Base-by-base conservation (phyloP, 1,140 invertebrate genomes). In the Cherax quadricarinatus region DNA sequence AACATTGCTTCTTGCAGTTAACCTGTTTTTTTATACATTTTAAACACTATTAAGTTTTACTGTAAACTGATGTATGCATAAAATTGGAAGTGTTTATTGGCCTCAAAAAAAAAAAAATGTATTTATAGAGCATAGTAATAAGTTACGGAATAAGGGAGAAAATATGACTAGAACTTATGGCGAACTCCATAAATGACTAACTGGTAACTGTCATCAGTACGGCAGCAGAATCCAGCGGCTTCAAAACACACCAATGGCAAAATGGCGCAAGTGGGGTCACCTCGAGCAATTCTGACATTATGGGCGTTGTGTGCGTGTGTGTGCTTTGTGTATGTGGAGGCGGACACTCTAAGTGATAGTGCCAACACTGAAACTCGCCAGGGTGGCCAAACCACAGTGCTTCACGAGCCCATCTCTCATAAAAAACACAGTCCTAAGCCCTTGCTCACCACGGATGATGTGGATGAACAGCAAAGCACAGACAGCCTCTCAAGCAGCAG, bases 201-300 rank as follows among this genome's bases (percentile, higher is more conserved):
- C 30, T 60, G 53, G 66, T 70, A 30, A 60, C 81, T 80, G 62
- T 66, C 21, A 0, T 24, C 84, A 51, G 53, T 81, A 73, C 51
- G 12, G 10, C 70, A 16, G 51, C 53, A 41, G 30, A 24, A 5
- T 79, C 53, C 70, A 86, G 18, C 60, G n/a, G 62, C 90, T 80
- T 80, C 78, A 86, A 57, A 80, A 79, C 84, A 57, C 57, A 62
- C 87, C 62, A 82, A 89, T 81, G 85, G 62, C 75, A 91, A 86
- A 80, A 91, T 91, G 90, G 90, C 84, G 90, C 21, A 80, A 60
- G 73, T 81, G 57, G 78, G 60, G 84, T 86, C 62, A n/a, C 14
- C 62, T n/a, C 51, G 57, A n/a, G n/a, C 51, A 81, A 14, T 12
- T 48, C 53, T 91, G 57, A 80, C 41, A 30, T 53, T 91, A 73